These are phyloP conservation scores for Parauchenoglanis punctatus DNA, from an alignment of 2,797 vertebrate genomes.

Conservation along the genomic window DNA sequence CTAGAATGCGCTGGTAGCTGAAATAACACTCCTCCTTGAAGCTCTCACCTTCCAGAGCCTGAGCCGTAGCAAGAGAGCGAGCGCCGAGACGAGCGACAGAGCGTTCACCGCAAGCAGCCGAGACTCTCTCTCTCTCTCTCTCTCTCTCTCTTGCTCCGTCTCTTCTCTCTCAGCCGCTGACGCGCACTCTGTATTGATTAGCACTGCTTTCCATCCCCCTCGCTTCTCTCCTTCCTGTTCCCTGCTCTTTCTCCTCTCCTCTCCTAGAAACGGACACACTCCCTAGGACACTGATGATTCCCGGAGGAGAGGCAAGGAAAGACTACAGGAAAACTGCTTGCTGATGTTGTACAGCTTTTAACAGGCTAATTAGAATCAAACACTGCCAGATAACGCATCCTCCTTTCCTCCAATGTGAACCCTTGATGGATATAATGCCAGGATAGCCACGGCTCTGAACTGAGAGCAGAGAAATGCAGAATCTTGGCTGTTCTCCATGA, in stretches of 20 bases:
- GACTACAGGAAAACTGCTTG: conserved; percentile 37
- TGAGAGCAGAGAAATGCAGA: conserved; percentile 39
- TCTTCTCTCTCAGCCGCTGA: conserved; percentile 65
- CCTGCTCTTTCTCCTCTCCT: conserved; percentile 43
- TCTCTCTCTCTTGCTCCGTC: conserved; percentile 61
- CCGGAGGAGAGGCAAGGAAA: conserved; percentile 9
- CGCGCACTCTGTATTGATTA: conserved; percentile 59
- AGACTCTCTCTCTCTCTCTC: conserved; percentile 48
- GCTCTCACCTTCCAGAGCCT: conserved; percentile 30
- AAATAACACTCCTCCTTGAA: conserved; percentile 39
- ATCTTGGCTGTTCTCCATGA: conserved; percentile 58
- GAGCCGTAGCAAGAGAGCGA: conserved; percentile 35
- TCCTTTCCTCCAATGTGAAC: conserved; percentile 54
- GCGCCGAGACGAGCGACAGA: conserved; percentile 55
- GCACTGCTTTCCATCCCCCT: conserved; percentile 71
- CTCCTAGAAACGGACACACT: conserved; percentile 55
- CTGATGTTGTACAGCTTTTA: conserved; percentile 54
- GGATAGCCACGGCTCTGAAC: conserved; percentile 55
- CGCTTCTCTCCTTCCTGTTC: conserved; percentile 57
- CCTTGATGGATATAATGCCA: conserved; percentile 60
- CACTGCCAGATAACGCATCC: conserved; percentile 40
- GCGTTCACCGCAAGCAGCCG: conserved; percentile 62
- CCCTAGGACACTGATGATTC: conserved; percentile 61
- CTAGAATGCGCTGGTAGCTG: conserved; percentile 56
- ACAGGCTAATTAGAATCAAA: conserved; percentile 68